A percentile compares a stretch with the other conserved stretches of the same genome.
Conservation (phyloP, 2,113 vertebrate species). For the Phainopepla nitens region DNA sequence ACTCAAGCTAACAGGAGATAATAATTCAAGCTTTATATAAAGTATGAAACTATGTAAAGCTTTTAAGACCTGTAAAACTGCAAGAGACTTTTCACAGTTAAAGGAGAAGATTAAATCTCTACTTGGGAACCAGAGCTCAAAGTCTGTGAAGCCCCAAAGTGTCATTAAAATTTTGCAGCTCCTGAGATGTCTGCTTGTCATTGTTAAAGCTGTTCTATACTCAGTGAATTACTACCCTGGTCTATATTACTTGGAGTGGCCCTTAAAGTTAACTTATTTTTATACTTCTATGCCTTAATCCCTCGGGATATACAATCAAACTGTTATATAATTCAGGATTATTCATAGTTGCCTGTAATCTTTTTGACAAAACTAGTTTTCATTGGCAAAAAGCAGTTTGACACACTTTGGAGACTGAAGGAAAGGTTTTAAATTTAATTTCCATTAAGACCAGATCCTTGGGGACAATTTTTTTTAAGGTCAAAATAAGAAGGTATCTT, state of each 20-base stretch:
- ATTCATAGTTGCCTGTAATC: not conserved
- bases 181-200: not conserved
- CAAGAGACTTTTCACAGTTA: not conserved
- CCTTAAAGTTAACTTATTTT: not conserved
- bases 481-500: not conserved
- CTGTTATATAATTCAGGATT: not conserved
- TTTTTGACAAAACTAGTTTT: not conserved
- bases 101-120: not conserved
- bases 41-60: not conserved
- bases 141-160: not conserved
- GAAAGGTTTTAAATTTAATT: not conserved
- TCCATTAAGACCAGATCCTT: not conserved
- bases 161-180: not conserved
- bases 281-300: not conserved
- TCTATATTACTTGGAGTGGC: not conserved
- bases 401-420: not conserved
- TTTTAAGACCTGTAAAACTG: slow-evolving; percentile 3
- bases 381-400: not conserved
- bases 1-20: not conserved
- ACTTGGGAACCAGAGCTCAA: not conserved
- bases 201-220: not conserved
- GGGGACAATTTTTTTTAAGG: not conserved
- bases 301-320: not conserved
- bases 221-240: not conserved
- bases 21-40: not conserved